These are phyloP conservation scores for Pygmarrhopalites habei DNA, from an alignment of 1,140 invertebrate species.

Conservation along the genomic window DNA sequence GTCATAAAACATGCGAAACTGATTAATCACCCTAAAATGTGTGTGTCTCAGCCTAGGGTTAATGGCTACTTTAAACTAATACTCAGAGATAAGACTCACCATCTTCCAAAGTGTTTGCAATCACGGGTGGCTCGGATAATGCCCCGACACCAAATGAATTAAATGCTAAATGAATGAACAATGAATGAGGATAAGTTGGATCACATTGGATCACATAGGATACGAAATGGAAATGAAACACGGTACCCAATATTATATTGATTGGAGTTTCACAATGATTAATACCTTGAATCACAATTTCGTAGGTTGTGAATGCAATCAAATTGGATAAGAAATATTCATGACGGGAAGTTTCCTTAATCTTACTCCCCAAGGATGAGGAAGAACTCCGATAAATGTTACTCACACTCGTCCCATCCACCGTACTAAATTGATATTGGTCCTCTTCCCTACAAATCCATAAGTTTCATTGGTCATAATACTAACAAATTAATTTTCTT, in stretches of 20 bases:
- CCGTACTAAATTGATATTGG: conserved; percentile 35
- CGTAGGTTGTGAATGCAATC: conserved; percentile 43
- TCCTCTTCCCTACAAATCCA: conserved; percentile 23
- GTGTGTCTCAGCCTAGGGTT: too few relatives aligned
- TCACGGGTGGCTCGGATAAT: conserved; percentile 57
- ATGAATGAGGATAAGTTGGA: too few relatives aligned
- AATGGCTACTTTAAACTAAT: too few relatives aligned
- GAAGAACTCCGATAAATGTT: background rate
- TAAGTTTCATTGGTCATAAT: background rate
- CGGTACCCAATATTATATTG: too few relatives aligned
- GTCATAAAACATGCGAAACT: too few relatives aligned
- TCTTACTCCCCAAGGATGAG: too few relatives aligned
- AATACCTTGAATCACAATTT: conserved; percentile 43
- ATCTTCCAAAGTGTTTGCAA: conserved; percentile 70
- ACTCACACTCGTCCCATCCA: conserved; percentile 26
- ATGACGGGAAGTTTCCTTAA: background rate
- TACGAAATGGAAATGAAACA: too few relatives aligned
- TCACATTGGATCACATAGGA: too few relatives aligned
- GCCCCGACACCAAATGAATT: conserved; percentile 56
- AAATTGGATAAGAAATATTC: conserved; percentile 38
- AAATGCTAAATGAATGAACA: too few relatives aligned
- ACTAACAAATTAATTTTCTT: background rate
- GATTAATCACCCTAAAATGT: too few relatives aligned
- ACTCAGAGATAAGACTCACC: conserved; percentile 57
- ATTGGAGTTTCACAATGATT: too few relatives aligned